phyloP scores from a whole-genome alignment of 2,888 invertebrate species.

The Sicus ferrugineus region DNA sequence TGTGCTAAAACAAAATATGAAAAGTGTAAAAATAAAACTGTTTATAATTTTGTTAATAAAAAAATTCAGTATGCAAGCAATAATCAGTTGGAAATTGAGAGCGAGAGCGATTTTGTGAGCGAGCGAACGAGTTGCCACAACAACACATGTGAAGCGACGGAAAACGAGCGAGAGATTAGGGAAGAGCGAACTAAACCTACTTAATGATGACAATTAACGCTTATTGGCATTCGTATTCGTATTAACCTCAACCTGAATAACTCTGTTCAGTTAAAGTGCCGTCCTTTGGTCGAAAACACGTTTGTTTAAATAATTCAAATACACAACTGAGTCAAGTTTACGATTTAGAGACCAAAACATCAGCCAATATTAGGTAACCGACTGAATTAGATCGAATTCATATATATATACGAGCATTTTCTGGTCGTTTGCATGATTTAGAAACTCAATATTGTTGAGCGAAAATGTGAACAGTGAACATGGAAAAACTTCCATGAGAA shows the following conservation, averaged over 20 bases:
- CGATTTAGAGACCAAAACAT: no score
- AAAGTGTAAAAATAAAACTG: not conserved
- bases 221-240: not conserved
- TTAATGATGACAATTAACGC: not conserved
- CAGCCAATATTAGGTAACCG: no score
- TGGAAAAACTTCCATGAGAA: no score
- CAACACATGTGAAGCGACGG: not conserved
- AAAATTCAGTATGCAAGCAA: slow-evolving; percentile 5
- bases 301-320: not conserved
- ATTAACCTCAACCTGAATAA: slow-evolving; percentile 15
- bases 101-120: not conserved
- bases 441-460: no score
- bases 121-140: not conserved
- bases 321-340: not conserved
- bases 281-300: not conserved
- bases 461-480: no score
- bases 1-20: not conserved
- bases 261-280: no score
- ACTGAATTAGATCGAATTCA: no score
- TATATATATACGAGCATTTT: no score
- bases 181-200: not conserved
- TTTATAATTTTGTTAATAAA: slow-evolving; percentile 3
- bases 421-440: no score
- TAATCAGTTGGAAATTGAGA: not conserved
- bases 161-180: not conserved